Percentiles rank a stretch among this genome's conserved stretches.
Conservation (phyloP, 2,888 invertebrate species). For the Pemphredon lugubris region DNA sequence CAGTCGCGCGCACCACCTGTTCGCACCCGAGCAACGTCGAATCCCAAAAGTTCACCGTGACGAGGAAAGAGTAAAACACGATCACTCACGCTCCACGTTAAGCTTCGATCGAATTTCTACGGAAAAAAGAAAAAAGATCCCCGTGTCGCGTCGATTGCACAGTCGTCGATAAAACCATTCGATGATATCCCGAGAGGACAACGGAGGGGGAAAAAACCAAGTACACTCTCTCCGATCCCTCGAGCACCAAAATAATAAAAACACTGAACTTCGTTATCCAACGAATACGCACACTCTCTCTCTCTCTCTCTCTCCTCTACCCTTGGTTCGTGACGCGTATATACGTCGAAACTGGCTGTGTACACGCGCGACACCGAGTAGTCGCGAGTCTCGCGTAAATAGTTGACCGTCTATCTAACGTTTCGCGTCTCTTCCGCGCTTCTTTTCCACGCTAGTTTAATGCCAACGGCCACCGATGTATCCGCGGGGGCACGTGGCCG, state of each 20-base stretch:
- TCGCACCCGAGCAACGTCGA: conserved; percentile 26
- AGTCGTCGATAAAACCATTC: neutral
- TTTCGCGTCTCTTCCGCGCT: neutral
- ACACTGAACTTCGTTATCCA: neutral
- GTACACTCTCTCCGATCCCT: no score
- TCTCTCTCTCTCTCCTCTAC: neutral
- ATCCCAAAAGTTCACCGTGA: no score
- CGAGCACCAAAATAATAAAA: neutral
- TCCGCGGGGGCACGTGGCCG: conserved; percentile 74
- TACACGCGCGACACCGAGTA: neutral
- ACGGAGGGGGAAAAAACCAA: neutral
- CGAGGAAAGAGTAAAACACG: no score
- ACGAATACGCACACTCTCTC: neutral
- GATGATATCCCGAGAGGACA: neutral
- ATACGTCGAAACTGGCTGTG: no score
- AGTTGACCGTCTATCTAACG: neutral
- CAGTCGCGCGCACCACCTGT: conserved; percentile 38
- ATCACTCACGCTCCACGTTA: neutral
- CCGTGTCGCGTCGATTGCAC: neutral
- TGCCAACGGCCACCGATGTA: conserved; percentile 40
- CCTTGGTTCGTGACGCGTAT: no score
- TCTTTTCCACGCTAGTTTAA: conserved; percentile 24
- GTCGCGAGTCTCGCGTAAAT: neutral
- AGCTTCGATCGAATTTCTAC: no score
- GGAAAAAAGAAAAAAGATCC: no score